Percentiles rank a stretch among this genome's conserved stretches.
Conservation (phyloP, 1,140 invertebrate genomes). For the Drepana arcuata region DNA sequence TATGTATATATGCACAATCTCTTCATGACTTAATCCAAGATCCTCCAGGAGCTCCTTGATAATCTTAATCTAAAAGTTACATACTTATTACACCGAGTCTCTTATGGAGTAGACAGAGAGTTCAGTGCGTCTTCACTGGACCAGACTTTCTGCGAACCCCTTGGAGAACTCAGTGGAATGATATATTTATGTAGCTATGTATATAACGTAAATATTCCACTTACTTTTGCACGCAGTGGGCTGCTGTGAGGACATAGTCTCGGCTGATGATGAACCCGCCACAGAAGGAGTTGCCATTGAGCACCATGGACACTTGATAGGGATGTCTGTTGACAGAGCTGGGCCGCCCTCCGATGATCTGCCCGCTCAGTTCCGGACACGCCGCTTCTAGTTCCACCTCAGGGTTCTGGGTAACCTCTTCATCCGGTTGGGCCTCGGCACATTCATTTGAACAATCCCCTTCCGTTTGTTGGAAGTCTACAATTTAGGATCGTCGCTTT, state of each 20-base stretch:
- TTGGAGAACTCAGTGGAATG: too few relatives aligned
- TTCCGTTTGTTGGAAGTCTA: slow-evolving; percentile 48
- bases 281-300: slow-evolving; percentile 60
- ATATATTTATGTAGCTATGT: too few relatives aligned
- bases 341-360: slow-evolving; percentile 56
- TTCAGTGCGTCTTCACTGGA: too few relatives aligned
- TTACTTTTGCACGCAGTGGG: slow-evolving; percentile 65
- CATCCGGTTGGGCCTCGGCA: neutral
- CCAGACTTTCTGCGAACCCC: too few relatives aligned
- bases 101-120: too few relatives aligned
- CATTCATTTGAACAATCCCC: slow-evolving; percentile 16
- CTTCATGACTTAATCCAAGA: too few relatives aligned
- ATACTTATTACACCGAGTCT: too few relatives aligned
- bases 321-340: slow-evolving; percentile 52
- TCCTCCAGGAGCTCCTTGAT: too few relatives aligned
- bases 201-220: too few relatives aligned
- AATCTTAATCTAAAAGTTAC: too few relatives aligned
- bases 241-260: slow-evolving; percentile 58
- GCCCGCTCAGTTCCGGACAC: slow-evolving; percentile 55
- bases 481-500: too few relatives aligned
- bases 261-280: slow-evolving; percentile 61
- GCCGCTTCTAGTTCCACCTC: slow-evolving; percentile 28
- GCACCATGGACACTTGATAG: slow-evolving; percentile 59
- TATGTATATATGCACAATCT: too few relatives aligned
- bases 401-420: slow-evolving; percentile 16